Evolutionary conservation across 2,113 vertebrate genomes (phyloP).

Genomic region (Dissostichus mawsoni): DNA sequence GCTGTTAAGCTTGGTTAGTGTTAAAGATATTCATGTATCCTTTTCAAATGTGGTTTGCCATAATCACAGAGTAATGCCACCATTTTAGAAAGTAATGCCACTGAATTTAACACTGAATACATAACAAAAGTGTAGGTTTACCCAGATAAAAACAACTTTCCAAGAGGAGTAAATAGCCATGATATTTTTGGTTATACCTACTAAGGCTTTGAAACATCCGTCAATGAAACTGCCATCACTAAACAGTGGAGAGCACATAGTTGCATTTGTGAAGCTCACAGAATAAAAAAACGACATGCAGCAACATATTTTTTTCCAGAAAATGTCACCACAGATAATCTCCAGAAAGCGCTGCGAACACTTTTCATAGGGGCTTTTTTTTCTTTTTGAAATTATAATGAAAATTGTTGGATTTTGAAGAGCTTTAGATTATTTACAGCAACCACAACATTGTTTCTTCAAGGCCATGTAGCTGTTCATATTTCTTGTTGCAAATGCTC

Average conservation of each 20-base stretch:
- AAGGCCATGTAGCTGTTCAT: not conserved
- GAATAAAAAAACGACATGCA: conserved; percentile 1
- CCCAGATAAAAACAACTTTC: too few species aligned
- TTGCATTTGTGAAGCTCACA: not conserved
- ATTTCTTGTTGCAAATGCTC: not conserved
- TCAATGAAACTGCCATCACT: not conserved
- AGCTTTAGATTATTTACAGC: not conserved
- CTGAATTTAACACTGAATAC: conserved; percentile 16
- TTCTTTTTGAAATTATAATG: not conserved
- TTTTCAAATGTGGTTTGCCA: conserved; percentile 52
- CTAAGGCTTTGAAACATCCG: not conserved
- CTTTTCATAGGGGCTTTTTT: not conserved
- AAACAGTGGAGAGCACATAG: too few species aligned
- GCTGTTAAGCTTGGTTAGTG: conserved; percentile 47
- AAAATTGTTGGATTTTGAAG: not conserved
- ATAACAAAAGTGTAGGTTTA: not conserved
- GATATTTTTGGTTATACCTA: not conserved
- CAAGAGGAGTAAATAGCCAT: not conserved
- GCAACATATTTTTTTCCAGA: not conserved
- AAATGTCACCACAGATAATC: too few species aligned
- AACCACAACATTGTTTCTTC: conserved; percentile 5
- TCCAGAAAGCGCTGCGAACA: too few species aligned
- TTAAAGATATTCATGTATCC: conserved; percentile 63
- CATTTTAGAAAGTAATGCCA: conserved; percentile 33
- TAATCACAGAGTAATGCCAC: conserved; percentile 38